Conservation (phyloP, 2,797 vertebrate species). For the Botia almorhae region DNA sequence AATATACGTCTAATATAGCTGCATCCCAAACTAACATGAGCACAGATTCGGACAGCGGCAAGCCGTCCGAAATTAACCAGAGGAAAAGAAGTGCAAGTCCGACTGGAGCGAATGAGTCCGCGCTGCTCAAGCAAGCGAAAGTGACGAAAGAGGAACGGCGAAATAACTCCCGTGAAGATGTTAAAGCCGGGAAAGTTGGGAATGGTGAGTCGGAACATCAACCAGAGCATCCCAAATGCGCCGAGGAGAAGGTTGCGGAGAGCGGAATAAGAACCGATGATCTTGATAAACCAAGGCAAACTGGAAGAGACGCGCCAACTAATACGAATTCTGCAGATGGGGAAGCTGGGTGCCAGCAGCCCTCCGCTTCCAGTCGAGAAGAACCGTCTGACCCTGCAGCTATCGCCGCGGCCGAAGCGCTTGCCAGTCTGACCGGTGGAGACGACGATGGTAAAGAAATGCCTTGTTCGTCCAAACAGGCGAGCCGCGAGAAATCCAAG, state of each 20-base stretch:
- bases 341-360: conserved; percentile 43
- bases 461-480: conserved; percentile 76
- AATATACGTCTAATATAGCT: neutral
- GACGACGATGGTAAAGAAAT: conserved; percentile 69
- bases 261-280: conserved; percentile 19
- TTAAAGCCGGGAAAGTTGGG: conserved; percentile 20
- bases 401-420: conserved; percentile 81
- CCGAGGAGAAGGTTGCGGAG: conserved; percentile 44
- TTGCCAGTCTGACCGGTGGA: conserved; percentile 78
- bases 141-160: conserved; percentile 55
- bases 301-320: neutral
- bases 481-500: conserved; percentile 65
- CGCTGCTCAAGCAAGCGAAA: conserved; percentile 71
- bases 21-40: conserved; percentile 73
- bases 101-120: conserved; percentile 57
- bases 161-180: conserved; percentile 41
- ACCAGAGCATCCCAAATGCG: conserved; percentile 50
- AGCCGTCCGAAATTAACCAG: conserved; percentile 63
- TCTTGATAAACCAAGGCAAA: conserved; percentile 50
- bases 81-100: conserved; percentile 74
- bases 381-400: conserved; percentile 79
- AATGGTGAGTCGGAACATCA: conserved; percentile 12
- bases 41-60: conserved; percentile 70
- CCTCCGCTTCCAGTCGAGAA: conserved; percentile 54
- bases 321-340: neutral